Base-by-base conservation (phyloP, 2,888 invertebrate genomes). In the Campaea margaritaria region DNA sequence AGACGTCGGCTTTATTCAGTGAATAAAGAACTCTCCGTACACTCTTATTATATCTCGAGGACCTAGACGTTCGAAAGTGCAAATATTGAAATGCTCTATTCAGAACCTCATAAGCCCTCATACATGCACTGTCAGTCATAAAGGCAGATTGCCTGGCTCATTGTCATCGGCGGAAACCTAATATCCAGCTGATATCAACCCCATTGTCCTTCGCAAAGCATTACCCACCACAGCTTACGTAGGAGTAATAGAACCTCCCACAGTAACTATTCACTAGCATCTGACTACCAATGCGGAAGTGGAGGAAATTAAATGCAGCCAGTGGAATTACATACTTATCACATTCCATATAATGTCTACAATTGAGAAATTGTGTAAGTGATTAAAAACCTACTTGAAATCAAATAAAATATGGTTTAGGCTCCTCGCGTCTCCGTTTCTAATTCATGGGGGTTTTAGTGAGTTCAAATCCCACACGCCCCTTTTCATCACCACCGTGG, bases 161-260 rank as follows among this genome's bases (percentile, higher is more conserved):
- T 78, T 81, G 83, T 83, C 72, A 77, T 74, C 76, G 72, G 75
- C 85, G 84, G 87, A 85, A 86, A 85, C 83, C 83, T 87, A 87
- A 88, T 88, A 87, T 85, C 85, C 68, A 74, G 31, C 41, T 13
- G 81, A 87, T 85, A 87, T 87, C 79, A 82, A 82, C 79, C 69
- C 81, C 76, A 87, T 88, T 86, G 84, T 86, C 70, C 60, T 68
- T 85, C 70, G 60, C 67, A 8, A 10, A 14, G 15, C 14, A 46
- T 34, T 34, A 46, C 21, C 21, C 12, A 28, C 31, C 43, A 27
- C 45, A 45, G 45, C 10, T 14, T 34, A 46, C 15, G 21, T 44
- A 39, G 8, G 8, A 39, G 39, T 39, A 14, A 0, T 2, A 12
- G 12, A 12, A 36, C 10, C 12, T 12, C 36, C 9, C 31, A 1